Evolutionary conservation across 2,888 invertebrate species (phyloP).

Genomic region (Leptodirus hochenwartii): DNA sequence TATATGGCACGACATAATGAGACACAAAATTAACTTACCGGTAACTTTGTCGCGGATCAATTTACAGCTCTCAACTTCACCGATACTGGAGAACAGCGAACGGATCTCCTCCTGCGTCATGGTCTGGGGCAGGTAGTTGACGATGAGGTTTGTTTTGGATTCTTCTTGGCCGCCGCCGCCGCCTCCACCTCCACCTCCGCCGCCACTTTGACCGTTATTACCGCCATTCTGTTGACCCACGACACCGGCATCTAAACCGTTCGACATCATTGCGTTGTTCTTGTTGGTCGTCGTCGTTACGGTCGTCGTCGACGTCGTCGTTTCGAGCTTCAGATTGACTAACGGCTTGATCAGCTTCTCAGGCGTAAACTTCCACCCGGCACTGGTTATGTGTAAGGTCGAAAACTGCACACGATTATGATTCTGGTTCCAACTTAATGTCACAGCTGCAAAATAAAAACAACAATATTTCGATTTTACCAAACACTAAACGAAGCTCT

Average conservation of each 20-base stretch:
- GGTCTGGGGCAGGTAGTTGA: constrained; percentile 98
- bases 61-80: constrained; percentile 98
- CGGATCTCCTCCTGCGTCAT: constrained; percentile 99
- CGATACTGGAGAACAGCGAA: constrained; percentile 93
- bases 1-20: no score
- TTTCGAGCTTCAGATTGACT: constrained; percentile 14
- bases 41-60: constrained; percentile 97
- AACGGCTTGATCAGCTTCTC: background rate
- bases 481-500: no score
- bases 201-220: constrained; percentile 34
- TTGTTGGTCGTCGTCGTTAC: constrained; percentile 11
- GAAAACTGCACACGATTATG: no score
- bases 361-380: constrained; percentile 14
- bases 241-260: constrained; percentile 60
- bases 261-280: constrained; percentile 48
- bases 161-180: constrained; percentile 57
- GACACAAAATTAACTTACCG: constrained; percentile 33
- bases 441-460: no score
- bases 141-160: constrained; percentile 96
- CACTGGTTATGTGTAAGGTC: constrained; percentile 17
- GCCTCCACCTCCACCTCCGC: constrained; percentile 62
- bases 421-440: no score
- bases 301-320: constrained; percentile 8
- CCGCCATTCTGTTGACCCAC: constrained; percentile 74
- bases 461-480: no score